Evolutionary conservation across 37 sponge, comb jelly and placozoan genomes (phyloP).

Genomic region (Crambe crambe): DNA sequence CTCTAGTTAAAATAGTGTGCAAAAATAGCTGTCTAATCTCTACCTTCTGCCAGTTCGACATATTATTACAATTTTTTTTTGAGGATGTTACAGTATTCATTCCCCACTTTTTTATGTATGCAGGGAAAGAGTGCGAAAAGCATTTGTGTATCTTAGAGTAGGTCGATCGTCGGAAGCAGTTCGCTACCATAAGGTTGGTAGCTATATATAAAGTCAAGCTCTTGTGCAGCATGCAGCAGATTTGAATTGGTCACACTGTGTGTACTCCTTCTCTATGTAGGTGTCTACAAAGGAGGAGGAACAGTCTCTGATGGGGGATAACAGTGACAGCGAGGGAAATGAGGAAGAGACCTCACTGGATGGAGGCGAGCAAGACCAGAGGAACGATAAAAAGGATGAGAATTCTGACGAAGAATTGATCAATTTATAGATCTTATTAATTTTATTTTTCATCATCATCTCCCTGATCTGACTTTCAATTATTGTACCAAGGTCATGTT

Average conservation of each 20-base stretch:
- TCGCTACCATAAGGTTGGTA: slow-evolving; percentile 28
- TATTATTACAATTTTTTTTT: no score
- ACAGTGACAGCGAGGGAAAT: no score
- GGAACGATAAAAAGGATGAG: not conserved
- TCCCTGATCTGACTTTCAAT: not conserved
- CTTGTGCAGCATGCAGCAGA: not conserved
- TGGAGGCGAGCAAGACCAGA: not conserved
- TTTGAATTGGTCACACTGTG: not conserved
- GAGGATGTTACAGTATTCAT: not conserved
- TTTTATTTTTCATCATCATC: not conserved
- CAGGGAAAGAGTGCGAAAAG: not conserved
- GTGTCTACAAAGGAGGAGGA: not conserved
- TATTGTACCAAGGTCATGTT: not conserved
- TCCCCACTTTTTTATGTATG: not conserved
- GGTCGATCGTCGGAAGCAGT: slow-evolving; percentile 19
- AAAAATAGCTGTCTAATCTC: no score
- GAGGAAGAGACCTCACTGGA: slow-evolving; percentile 25
- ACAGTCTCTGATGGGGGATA: not conserved
- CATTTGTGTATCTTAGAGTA: not conserved
- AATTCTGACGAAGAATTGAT: slow-evolving; percentile 43
- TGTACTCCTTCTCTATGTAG: not conserved
- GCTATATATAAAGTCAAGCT: not conserved
- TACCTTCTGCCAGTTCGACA: no score
- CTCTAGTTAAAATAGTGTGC: no score
- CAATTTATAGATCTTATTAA: slow-evolving; percentile 10